Base-by-base conservation (phyloP, 1,140 invertebrate species). In the Pogonognathellus flavescens region DNA sequence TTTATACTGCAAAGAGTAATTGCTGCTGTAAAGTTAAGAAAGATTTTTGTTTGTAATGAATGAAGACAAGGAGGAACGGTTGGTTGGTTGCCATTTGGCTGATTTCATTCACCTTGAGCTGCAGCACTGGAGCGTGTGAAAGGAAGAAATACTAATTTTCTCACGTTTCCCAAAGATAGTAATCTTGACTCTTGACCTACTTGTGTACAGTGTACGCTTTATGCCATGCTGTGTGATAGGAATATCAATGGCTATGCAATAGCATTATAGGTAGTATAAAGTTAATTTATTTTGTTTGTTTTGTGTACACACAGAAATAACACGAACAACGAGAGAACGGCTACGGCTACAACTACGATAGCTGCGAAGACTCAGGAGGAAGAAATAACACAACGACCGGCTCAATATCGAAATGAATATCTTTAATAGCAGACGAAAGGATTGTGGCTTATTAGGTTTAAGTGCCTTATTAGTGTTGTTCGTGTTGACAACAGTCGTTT, bases 81-180 rank as follows among this genome's bases (percentile, higher is more conserved):
- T 41, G 31, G 31, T 41, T 41, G 31, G 31, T 41, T 41, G 31
- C 31, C 18, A 3, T 20, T 20, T 60, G 59, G 6, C 59, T 60
- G 59, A 60, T 9, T 60, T 66, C 18, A 25, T 66, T 66, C 62
- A 66, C 62, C 62, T 66, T 66, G 22, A 66, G 62, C 22, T 14
- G 14, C 16, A 14, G 20, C 62, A 66, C 62, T 66, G 62, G 62
- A 66, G 62, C 62, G 62, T 66, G 62, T 66, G 62, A 66, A 66
- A 11, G 62, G 62, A 66, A 66, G 62, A 66, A 66, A 31, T 66
- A 66, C 22, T 14, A 66, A 66, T 66, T 41, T 66, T 66, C 62
- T 66, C 62, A 66, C 62, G 62, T 66, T 66, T 66, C 62, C 62
- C 22, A 41, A 41, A 41, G 31, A 41, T 41, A 3, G 31, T 66